Base-by-base conservation (phyloP, 2,797 vertebrate species). In the Bovichtus variegatus region DNA sequence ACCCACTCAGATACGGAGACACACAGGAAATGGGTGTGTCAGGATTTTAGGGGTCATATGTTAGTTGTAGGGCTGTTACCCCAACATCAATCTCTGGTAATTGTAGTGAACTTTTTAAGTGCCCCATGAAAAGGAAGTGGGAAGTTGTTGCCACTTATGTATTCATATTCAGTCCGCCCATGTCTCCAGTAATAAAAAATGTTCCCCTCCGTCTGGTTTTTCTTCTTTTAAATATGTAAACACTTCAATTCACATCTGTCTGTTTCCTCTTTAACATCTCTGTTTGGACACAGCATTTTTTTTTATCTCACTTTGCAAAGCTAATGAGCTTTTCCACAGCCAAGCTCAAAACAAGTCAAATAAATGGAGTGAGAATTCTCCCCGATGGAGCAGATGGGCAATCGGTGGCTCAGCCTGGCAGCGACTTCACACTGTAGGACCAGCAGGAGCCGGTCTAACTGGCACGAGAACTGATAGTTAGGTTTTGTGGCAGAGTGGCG, bases 351-450 rank as follows among this genome's bases (percentile, higher is more conserved):
- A 86, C 87, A 87, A 92, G 87, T 89, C 82, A 89, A 86, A 90
- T 87, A 86, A 83, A 91, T 91, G 89, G 90, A 91, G 89, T 88
- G 90, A 90, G 87, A 89, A 87, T 86, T 89, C 80, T 90, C 81
- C 74, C 89, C 59, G 71, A 82, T 87, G 82, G 88, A 94, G 86
- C 94, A 95, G 94, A 94, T 95, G 94, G 94, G 86, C 89, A 81
- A 88, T 91, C 78, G 83, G 85, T 90, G 90, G 91, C 91, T 92
- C 90, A 90, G 91, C 85, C 91, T 94, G 93, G 91, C 93, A 93
- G 76, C 65, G 74, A 72, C 88, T 89, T 89, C 87, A 89, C 89
- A 83, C 89, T 86, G 83, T 78, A 89, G 80, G 86, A 86, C 82
- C 85, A 90, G 90, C 87, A 91, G 84, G 87, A 87, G 73, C 81